Base-by-base conservation (phyloP, 2,113 vertebrate species). In the Platichthys stellatus region DNA sequence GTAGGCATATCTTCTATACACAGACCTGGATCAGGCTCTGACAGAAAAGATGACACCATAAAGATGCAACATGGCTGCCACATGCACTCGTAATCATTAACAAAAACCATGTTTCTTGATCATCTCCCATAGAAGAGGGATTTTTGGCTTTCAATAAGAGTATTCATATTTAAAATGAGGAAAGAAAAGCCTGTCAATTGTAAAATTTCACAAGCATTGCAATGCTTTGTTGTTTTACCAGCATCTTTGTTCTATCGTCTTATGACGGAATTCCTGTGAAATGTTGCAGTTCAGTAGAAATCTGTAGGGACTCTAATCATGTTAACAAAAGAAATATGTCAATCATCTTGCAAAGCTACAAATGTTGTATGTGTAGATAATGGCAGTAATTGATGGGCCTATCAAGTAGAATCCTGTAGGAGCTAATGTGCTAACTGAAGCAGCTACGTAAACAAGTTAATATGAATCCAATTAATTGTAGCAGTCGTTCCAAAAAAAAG, bases 191-290 rank as follows among this genome's bases (percentile, higher is more conserved):
- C 43, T 57, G 9, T 45, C 43, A 45, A 45, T 45, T 14, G 14
- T 15, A 45, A 45, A 45, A 13, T 4, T 45, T 4, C 43, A 45
- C 13, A 20, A 60, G n/a, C 69, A 70, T 20, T 66, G 74, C 47
- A 14, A 23, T 47, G 4, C 35, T 71, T 79, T 72, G 49, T 35
- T 63, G 38, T 66, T 57, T 69, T 72, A 63, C 20, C 51, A 69
- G 58, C 43, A 65, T 71, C 57, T 38, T 49, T 49, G 15, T 49
- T 5, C 17, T 15, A 49, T 49, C 45, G 4, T 18, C 45, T 6
- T 17, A 49, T 49, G 45, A 49, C 17, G 31, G 31, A 31, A 31
- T 6, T 31, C 6, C 31, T 31, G 45, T 15, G 45, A 45, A 38
- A 38, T 38, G 35, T 10, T 10, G 35, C 10, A 43, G 12, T 43